Percentiles rank a stretch among this genome's conserved stretches.
Conservation (phyloP, 2,888 invertebrate genomes). For the Ophonus ardosiacus region DNA sequence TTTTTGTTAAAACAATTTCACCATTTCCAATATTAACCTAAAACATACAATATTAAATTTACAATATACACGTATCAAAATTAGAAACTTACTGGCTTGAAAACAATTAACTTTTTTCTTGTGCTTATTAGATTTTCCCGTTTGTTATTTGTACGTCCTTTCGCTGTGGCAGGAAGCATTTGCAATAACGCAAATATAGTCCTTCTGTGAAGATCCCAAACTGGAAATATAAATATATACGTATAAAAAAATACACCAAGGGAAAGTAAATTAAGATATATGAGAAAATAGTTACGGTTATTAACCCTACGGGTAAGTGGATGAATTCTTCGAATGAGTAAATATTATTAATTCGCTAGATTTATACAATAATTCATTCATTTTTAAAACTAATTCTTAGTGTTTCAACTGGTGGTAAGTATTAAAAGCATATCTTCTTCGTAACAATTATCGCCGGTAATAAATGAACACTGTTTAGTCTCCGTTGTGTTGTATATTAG, state of each 20-base stretch:
- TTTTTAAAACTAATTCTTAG: too few species aligned
- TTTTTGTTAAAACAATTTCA: background rate
- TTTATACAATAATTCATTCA: too few species aligned
- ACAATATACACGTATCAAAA: background rate
- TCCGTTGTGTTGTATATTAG: background rate
- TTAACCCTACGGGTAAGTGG: too few species aligned
- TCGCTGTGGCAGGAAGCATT: slow-evolving; percentile 1
- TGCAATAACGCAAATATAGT: slow-evolving; percentile 14
- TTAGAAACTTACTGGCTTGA: slow-evolving; percentile 3
- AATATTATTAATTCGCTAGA: too few species aligned
- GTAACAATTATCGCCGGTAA: background rate
- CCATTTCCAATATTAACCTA: slow-evolving; percentile 9
- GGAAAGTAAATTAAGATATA: background rate
- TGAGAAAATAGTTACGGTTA: background rate
- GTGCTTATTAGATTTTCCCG: background rate
- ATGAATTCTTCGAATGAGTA: background rate
- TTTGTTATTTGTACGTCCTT: background rate
- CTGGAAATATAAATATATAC: background rate
- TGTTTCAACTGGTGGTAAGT: too few species aligned
- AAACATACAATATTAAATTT: background rate
- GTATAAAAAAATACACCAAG: background rate
- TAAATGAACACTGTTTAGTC: background rate
- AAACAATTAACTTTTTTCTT: background rate
- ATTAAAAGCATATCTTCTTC: too few species aligned
- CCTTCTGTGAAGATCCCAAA: slow-evolving; percentile 1